These are phyloP conservation scores for Escarpia spicata DNA, from an alignment of 2,888 invertebrate genomes.

Conservation along the genomic window DNA sequence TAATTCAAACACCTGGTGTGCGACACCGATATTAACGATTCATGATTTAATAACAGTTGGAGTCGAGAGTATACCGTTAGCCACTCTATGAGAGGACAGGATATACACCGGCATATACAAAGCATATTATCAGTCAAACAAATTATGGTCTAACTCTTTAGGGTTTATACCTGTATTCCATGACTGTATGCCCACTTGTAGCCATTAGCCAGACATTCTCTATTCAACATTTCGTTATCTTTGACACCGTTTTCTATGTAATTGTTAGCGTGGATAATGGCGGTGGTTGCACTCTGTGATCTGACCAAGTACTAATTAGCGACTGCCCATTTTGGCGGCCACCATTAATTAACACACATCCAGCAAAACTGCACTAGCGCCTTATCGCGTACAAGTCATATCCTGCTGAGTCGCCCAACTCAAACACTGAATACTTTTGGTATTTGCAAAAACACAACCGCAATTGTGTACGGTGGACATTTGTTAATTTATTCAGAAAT, in stretches of 20 bases:
- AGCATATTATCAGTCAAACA: too few relatives aligned
- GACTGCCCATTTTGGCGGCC: neutral
- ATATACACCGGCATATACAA: too few relatives aligned
- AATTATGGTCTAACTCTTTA: too few relatives aligned
- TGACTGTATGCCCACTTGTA: neutral
- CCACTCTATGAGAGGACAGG: too few relatives aligned
- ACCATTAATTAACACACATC: neutral
- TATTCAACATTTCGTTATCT: neutral
- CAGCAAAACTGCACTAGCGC: neutral
- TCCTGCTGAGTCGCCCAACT: neutral
- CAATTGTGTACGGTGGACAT: neutral
- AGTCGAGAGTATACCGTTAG: too few relatives aligned
- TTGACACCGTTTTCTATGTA: neutral
- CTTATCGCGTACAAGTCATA: neutral
- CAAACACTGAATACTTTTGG: neutral
- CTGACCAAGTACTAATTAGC: constrained; percentile 1
- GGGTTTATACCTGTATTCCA: neutral
- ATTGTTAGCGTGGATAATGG: neutral
- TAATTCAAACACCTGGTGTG: neutral
- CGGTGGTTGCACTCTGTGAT: neutral
- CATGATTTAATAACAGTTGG: too few relatives aligned
- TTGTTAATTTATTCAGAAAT: neutral
- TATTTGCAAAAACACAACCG: neutral
- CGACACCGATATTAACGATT: too few relatives aligned
- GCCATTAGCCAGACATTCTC: neutral